Evolutionary conservation across 2,888 invertebrate species (phyloP).

Genomic region (Sarcophaga caerulescens): DNA sequence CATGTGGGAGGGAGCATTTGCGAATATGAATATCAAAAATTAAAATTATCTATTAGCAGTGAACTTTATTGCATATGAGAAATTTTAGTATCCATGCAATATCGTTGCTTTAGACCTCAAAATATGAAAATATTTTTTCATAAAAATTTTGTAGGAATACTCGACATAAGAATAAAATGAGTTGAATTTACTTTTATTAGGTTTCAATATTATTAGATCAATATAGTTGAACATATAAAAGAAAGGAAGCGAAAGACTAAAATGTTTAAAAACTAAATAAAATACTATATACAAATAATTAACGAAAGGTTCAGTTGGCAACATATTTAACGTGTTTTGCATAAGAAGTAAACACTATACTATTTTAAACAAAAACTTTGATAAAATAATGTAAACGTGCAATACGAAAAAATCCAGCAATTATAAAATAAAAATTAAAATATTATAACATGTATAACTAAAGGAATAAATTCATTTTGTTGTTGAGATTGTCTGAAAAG

Average conservation of each 20-base stretch:
- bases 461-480: slow-evolving; percentile 9
- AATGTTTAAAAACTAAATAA: slow-evolving; percentile 12
- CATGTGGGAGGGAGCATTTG: too few species aligned
- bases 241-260: not conserved
- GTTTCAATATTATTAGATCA: not conserved
- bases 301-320: slow-evolving; percentile 42
- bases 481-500: too few species aligned
- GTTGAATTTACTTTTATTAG: too few species aligned
- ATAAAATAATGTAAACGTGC: not conserved
- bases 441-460: not conserved
- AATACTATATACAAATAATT: slow-evolving; percentile 27
- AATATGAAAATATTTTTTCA: too few species aligned
- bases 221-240: not conserved
- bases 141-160: too few species aligned
- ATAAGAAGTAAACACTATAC: slow-evolving; percentile 26
- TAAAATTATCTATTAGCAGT: not conserved
- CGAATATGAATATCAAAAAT: not conserved
- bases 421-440: not conserved
- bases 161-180: not conserved
- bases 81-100: slow-evolving; percentile 3
- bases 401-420: not conserved
- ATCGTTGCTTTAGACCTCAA: too few species aligned
- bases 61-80: not conserved
- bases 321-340: slow-evolving; percentile 49
- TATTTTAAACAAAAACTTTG: not conserved